Base-by-base conservation (phyloP, 2,888 invertebrate species). In the Acanthosepion pharaonis region DNA sequence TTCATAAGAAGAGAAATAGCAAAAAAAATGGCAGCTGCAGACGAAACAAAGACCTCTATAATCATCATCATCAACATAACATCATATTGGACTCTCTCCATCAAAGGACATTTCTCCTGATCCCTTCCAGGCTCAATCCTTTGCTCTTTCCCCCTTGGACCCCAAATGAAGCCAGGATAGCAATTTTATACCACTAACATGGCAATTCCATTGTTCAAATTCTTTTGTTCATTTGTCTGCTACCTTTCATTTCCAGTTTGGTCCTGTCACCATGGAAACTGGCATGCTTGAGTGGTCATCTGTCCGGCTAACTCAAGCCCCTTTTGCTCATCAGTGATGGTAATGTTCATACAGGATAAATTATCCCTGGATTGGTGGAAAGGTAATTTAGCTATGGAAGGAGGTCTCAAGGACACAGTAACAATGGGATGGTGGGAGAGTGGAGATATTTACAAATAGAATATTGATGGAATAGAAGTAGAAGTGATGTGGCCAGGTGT, bases 401-500 rank as follows among this genome's bases (percentile, higher is more conserved):
- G 33, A 78, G n/a, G 23, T 25, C 59, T 59, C 20, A 20, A 23
- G 59, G 59, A 59, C 59, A 59, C 20, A 59, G 59, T 59, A 59
- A 23, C 23, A 59, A 55, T 18, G 15, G 78, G 9, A 25, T 6
- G n/a, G n/a, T 11, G 78, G 20, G 59, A 23, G 25, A 23, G 20
- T 4, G 20, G 59, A 23, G 59, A 23, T 23, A 59, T 59, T 59
- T 59, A 11, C 33, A 78, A 78, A 78, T 78, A 78, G 78, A 33
- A n/a, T 78, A 33, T 78, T 78, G 78, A 78, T 78, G 78, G 78
- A 78, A 78, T n/a, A 15, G n/a, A 78, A 78, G 3, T 8, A 23
- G 78, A 78, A n/a, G 78, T 33, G n/a, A 78, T 33, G 78, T n/a
- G 78, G n/a, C 78, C 78, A 78, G 78, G 78, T 78, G 78, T 78